Evolutionary conservation across 2,888 invertebrate genomes (phyloP), one percentile per base, ranked within the genome.

Genomic region (Cheilosia scutellata): DNA sequence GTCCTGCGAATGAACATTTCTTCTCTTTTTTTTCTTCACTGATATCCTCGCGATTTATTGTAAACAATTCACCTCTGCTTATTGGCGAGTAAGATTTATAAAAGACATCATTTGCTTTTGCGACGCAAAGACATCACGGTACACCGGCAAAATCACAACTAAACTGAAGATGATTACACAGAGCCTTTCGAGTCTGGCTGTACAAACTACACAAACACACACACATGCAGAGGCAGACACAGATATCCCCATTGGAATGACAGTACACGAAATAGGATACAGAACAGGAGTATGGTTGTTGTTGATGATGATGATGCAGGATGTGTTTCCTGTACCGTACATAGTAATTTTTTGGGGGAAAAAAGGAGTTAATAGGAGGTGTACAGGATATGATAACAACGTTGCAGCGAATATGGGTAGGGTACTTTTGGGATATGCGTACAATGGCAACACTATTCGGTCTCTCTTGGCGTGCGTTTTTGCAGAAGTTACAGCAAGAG

Each of bases 131-230:
- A 87, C 87, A 87, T 87, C 77, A 82, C 87, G 82, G 77, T 65
- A 77, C 87, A 87, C 82, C 87, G 87, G 87, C 82, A 70, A 87
- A 82, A 82, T 82, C 82, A 87, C 66, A 87, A 87, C 87, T 87
- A 82, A 87, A 82, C 74, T 53, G 57, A 77, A 68, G 58, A 77
- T 70, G 77, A 82, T 87, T 87, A 87, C 74, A 87, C 74, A 87
- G 76, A 77, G 82, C 57, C 82, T 68, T 68, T 29, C 51, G 87
- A 87, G 82, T 82, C 82, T 82, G 76, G 55, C 66, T 49, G 62
- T 78, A 63, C 31, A 57, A 29, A 62, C 49, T 25, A 9, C 6
- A 9, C 25, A 20, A 27, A 44, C 68, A 53, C n/a, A 42, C 33
- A 53, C 3, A 37, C 4, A 37, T 40, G 27, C 47, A 37, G 68